These are phyloP conservation scores for Anarhynchus alexandrinus DNA, from an alignment of 2,113 vertebrate genomes.

Conservation along the genomic window DNA sequence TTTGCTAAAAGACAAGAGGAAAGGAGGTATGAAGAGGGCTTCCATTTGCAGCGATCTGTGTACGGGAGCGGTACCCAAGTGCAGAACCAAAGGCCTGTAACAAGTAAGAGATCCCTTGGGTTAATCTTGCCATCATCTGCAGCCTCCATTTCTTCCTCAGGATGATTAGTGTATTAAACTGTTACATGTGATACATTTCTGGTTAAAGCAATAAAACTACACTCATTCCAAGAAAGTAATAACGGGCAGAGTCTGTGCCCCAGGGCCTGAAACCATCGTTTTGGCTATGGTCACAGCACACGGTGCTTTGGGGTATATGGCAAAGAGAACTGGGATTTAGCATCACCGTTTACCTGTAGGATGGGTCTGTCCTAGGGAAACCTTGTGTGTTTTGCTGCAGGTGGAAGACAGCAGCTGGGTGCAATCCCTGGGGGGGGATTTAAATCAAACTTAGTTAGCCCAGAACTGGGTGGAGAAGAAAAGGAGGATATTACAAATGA, in stretches of 20 bases:
- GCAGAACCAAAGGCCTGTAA: neutral
- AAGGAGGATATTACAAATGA: neutral
- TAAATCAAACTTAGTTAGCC: neutral
- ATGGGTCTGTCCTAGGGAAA: neutral
- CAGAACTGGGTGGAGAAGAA: neutral
- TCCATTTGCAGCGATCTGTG: neutral
- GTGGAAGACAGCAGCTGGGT: neutral
- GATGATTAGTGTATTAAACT: neutral
- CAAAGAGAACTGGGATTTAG: neutral
- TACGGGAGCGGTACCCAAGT: neutral
- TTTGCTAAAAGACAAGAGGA: neutral
- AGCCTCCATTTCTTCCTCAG: neutral
- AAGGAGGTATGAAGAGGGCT: neutral
- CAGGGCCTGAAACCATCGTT: neutral
- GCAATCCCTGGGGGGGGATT: neutral
- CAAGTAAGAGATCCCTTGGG: neutral
- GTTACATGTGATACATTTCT: neutral
- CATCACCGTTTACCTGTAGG: neutral
- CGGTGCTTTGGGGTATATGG: neutral
- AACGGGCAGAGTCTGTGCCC: neutral
- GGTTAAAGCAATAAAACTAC: neutral
- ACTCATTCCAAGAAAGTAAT: neutral
- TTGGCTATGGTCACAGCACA: neutral
- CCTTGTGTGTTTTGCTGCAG: neutral
- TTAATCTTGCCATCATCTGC: neutral